phyloP scores from a whole-genome alignment of 2,797 vertebrate species.

The Scomberomorus guttatus region DNA sequence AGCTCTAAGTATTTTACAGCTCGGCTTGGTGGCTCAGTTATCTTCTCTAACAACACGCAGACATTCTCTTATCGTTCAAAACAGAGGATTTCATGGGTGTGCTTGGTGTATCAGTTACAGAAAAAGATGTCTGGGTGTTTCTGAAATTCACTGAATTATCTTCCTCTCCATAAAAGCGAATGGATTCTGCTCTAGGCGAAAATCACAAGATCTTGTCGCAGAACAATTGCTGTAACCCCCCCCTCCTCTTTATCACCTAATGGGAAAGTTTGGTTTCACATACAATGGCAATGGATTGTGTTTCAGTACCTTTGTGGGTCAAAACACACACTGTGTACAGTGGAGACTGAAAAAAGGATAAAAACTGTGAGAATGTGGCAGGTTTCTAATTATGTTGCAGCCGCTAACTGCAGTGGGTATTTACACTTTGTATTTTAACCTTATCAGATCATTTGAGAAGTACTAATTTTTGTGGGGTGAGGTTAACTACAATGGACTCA shows the following conservation, averaged over 20 bases:
- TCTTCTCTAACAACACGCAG: slow-evolving; percentile 44
- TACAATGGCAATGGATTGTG: slow-evolving; percentile 71
- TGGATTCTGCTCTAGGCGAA: slow-evolving; percentile 57
- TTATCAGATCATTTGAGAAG: no score
- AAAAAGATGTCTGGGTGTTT: slow-evolving; percentile 70
- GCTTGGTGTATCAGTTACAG: slow-evolving; percentile 75
- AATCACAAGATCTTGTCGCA: slow-evolving; percentile 61
- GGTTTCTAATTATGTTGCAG: slow-evolving; percentile 25
- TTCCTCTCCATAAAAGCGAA: slow-evolving; percentile 57
- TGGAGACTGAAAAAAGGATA: slow-evolving; percentile 20
- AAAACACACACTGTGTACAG: slow-evolving; percentile 30
- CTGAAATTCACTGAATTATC: slow-evolving; percentile 61
- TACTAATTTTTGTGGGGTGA: no score
- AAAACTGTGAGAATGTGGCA: slow-evolving; percentile 16
- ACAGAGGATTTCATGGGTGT: slow-evolving; percentile 64
- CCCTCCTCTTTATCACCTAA: slow-evolving; percentile 52
- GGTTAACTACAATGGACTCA: no score
- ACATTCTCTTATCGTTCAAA: slow-evolving; percentile 34
- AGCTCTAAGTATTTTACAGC: slow-evolving; percentile 33
- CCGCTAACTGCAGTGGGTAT: background rate
- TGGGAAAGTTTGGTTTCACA: slow-evolving; percentile 59
- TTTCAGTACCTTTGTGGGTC: slow-evolving; percentile 72
- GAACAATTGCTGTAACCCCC: slow-evolving; percentile 57
- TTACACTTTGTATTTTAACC: background rate
- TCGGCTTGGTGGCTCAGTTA: slow-evolving; percentile 33